Conservation (phyloP, 2,797 vertebrate species). For the Euphonia xanthogaster region DNA sequence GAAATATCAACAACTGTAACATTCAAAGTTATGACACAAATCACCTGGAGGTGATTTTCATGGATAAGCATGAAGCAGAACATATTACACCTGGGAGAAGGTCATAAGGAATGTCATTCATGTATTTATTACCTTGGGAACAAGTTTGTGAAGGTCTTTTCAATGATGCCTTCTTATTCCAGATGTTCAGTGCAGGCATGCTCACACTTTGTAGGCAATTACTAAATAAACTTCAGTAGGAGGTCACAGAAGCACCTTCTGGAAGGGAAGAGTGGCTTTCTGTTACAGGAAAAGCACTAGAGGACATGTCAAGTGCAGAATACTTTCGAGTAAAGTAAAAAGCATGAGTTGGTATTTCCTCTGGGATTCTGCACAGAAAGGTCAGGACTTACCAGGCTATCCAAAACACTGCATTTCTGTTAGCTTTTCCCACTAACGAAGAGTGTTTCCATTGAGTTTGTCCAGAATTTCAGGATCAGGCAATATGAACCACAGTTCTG, state of each 20-base stretch:
- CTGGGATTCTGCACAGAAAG: background rate
- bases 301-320: background rate
- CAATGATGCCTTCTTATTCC: background rate
- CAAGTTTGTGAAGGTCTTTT: background rate
- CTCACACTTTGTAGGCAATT: background rate
- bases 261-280: background rate
- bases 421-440: slow-evolving; percentile 1
- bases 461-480: slow-evolving; percentile 5
- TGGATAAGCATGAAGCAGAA: background rate
- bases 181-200: background rate
- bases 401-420: background rate
- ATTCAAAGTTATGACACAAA: background rate
- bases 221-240: background rate
- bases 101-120: background rate
- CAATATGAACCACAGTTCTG: slow-evolving; percentile 11
- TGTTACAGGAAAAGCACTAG: background rate
- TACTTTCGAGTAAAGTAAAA: background rate
- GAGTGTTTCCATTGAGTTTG: background rate
- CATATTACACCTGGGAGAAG: background rate
- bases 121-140: background rate
- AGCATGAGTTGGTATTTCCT: background rate
- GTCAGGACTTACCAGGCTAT: background rate
- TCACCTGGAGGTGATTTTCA: background rate
- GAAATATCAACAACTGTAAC: background rate
- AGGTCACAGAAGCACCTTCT: background rate